These are phyloP conservation scores for Apis mellifera DNA, from an alignment of 1,140 invertebrate genomes.

Conservation along the genomic window DNA sequence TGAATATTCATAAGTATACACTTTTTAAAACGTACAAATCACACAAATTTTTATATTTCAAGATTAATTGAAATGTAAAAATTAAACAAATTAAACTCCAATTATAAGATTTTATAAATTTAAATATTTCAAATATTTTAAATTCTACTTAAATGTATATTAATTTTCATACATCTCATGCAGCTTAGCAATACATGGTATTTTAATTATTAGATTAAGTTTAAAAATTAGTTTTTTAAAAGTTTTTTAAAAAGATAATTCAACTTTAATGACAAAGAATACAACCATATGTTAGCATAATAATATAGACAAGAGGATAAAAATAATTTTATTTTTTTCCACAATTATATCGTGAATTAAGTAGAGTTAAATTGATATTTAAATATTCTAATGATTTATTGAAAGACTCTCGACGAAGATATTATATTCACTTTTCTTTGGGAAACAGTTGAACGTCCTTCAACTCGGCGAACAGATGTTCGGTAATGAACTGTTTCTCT, in stretches of 20 bases:
- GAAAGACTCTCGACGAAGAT: background rate
- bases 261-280: background rate
- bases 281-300: background rate
- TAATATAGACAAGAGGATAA: background rate
- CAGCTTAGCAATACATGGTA: too few species aligned
- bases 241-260: background rate
- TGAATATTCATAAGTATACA: background rate
- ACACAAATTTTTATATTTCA: background rate
- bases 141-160: too few species aligned
- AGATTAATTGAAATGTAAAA: background rate
- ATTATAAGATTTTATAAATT: too few species aligned
- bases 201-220: too few species aligned
- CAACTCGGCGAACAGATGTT: slow-evolving; percentile 38
- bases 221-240: too few species aligned
- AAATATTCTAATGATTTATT: background rate
- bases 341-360: background rate
- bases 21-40: background rate
- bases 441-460: slow-evolving; percentile 40
- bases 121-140: too few species aligned
- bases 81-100: too few species aligned
- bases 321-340: background rate
- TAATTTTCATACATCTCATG: too few species aligned
- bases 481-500: slow-evolving; percentile 7
- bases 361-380: background rate
- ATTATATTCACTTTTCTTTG: slow-evolving; percentile 36